Base-by-base conservation (phyloP, 2,888 invertebrate genomes). In the Sceliomorpha sp. region DNA sequence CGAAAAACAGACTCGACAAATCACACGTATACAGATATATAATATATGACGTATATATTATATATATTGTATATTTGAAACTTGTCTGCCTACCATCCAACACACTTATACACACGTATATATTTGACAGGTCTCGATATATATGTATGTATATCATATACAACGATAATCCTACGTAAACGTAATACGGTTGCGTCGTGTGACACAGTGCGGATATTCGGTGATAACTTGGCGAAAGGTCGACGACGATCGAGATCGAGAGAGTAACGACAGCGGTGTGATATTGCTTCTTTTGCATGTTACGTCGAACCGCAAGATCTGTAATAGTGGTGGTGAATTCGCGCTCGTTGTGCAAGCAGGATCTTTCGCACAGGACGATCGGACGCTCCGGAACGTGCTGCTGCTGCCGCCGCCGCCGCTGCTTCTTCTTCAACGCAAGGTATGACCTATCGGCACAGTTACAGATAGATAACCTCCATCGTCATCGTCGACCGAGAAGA, bases 221-320 rank as follows among this genome's bases (percentile, higher is more conserved):
- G 68, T 68, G 68, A 53, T 53, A 59, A 67, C 58, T 53, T 40
- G 53, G 27, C 45, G 50, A 58, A 56, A 55, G 34, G 31, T 37
- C 50, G 17, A 31, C 39, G 40, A 7, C 12, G 17, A 44, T 17
- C 37, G 58, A 31, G 31, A 20, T 15, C 44, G 48, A 64, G 48
- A 53, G 34, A 60, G 50, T 44, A 32, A 60, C 20, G 20, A 53
- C 42, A 44, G 37, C 45, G 56, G 58, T 67, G 68, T 68, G 68
- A 17, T 69, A 53, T 56, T 58, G 58, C 53, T 36, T 37, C 56
- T n/a, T 47, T 68, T 68, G 68, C 68, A 68, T 68, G 68, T 68
- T 68, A 68, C 68, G 68, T 56, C 68, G 68, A 50, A 58, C 62
- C 62, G 62, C 56, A 60, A 40, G 17, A n/a, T 27, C 51, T 40